A percentile compares a stretch with the other conserved stretches of the same genome.
Evolutionary conservation across 53 echinoderm and acorn worm genomes (phyloP).

Genomic region (Stichopus horrens): DNA sequence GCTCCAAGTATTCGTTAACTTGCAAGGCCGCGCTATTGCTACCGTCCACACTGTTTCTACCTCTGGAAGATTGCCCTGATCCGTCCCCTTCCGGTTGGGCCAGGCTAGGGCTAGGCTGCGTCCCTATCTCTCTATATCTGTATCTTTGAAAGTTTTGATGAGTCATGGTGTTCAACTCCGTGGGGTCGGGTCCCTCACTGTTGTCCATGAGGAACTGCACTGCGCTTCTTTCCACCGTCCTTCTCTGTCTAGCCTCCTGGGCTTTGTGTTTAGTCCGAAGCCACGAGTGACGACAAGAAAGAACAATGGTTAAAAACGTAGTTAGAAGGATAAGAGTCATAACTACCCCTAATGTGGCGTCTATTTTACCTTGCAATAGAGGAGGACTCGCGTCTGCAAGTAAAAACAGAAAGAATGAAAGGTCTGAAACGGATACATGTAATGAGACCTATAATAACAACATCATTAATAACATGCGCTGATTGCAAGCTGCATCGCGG

Average conservation of each 20-base stretch:
- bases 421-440: no score
- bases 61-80: not conserved
- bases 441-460: no score
- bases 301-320: constrained; percentile 68
- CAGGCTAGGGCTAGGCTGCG: not conserved
- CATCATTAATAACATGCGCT: no score
- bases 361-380: constrained; percentile 64
- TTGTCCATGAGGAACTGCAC: constrained; percentile 89
- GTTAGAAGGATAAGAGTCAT: constrained; percentile 76
- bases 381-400: constrained; percentile 48
- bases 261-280: constrained; percentile 79
- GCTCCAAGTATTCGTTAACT: constrained; percentile 65
- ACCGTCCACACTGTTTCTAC: constrained; percentile 37
- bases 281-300: constrained; percentile 89
- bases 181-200: constrained; percentile 37
- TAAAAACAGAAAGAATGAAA: constrained; percentile 15
- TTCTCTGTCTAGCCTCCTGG: constrained; percentile 63
- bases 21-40: constrained; percentile 49
- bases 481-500: no score
- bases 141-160: constrained; percentile 35
- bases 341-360: constrained; percentile 66
- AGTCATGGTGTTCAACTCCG: constrained; percentile 26
- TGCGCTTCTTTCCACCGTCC: constrained; percentile 65
- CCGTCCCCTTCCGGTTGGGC: not conserved
- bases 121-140: constrained; percentile 14